A percentile compares a stretch with the other conserved stretches of the same genome.
Evolutionary conservation across 2,113 vertebrate genomes (phyloP).

Genomic region (Salvelinus alpinus): DNA sequence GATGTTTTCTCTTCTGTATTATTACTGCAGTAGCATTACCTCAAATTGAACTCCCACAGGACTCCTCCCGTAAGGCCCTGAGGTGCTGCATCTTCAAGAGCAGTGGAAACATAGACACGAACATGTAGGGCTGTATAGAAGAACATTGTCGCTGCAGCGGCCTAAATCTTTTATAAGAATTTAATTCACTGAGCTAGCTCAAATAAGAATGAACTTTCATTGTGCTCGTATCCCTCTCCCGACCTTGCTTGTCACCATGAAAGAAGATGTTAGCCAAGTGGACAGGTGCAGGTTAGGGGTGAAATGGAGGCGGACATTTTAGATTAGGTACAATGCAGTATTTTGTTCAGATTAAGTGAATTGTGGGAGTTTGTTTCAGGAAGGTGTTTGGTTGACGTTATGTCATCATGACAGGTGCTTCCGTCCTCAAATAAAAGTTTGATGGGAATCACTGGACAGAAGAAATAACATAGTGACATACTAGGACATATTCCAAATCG

Average conservation of each 20-base stretch:
- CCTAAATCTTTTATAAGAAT: conserved; percentile 48
- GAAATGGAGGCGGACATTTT: conserved; percentile 4
- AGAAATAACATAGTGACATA: not conserved
- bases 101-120: conserved; percentile 10
- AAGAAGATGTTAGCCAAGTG: conserved; percentile 34
- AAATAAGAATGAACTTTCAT: conserved; percentile 31
- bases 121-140: conserved; percentile 17
- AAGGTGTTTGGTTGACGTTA: conserved; percentile 20
- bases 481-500: too few relatives aligned
- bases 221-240: conserved; percentile 35
- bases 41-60: conserved; percentile 37
- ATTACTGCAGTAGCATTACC: conserved; percentile 17
- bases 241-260: conserved; percentile 22
- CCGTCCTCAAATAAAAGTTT: conserved; percentile 22
- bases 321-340: conserved; percentile 29
- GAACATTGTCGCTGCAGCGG: conserved; percentile 30
- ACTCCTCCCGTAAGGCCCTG: conserved; percentile 25
- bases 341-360: conserved; percentile 29
- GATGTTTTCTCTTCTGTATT: conserved; percentile 20
- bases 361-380: conserved; percentile 33
- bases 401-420: conserved; percentile 40
- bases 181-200: conserved; percentile 33
- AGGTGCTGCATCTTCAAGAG: conserved; percentile 46
- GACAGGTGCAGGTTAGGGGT: conserved; percentile 55
- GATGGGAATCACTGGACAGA: conserved; percentile 10